Conservation (phyloP, 2,797 vertebrate genomes). For the Rachycentron canadum region DNA sequence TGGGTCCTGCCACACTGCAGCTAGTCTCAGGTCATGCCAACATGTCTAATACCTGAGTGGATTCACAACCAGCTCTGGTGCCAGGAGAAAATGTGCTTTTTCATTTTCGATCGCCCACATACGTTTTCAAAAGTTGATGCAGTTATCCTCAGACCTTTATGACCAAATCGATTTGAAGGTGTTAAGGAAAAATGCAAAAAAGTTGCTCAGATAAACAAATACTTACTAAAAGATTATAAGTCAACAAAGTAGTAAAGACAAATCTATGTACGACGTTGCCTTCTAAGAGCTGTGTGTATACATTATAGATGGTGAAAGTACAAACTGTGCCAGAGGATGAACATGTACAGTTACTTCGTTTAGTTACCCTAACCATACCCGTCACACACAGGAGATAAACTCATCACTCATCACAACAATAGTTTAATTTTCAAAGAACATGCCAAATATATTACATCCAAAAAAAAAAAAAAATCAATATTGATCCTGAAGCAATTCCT, state of each 20-base stretch:
- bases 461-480: too few species aligned
- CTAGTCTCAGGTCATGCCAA: too few species aligned
- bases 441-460: too few species aligned
- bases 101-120: background rate
- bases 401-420: conserved; percentile 37
- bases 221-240: background rate
- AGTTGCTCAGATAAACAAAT: background rate
- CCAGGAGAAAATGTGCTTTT: background rate
- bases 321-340: background rate
- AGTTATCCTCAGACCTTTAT: background rate
- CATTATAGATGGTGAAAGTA: conserved; percentile 18
- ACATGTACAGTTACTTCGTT: conserved; percentile 46
- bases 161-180: background rate
- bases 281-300: conserved; percentile 12
- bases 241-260: background rate
- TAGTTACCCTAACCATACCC: background rate
- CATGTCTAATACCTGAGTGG: too few species aligned
- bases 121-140: conserved; percentile 8
- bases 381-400: conserved; percentile 14
- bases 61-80: background rate
- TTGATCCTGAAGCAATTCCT: too few species aligned
- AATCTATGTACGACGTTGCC: background rate
- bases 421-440: too few species aligned
- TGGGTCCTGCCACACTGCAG: too few species aligned
- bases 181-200: background rate